Evolutionary conservation across 2,797 vertebrate genomes (phyloP).

Genomic region (Calcarius lapponicus): DNA sequence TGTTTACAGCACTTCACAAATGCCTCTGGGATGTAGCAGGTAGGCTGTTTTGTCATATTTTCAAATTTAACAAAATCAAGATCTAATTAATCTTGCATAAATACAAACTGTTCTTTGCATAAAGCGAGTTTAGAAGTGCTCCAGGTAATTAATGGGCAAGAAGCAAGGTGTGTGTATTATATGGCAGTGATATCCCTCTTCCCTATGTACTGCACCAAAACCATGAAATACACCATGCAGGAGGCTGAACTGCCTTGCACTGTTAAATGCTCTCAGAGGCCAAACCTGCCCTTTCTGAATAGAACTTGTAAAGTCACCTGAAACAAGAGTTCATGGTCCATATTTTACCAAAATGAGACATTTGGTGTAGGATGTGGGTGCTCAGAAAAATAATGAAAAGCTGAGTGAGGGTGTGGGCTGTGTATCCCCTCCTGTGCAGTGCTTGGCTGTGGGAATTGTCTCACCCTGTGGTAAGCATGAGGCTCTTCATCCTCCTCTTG

Average conservation of each 20-base stretch:
- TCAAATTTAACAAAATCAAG: not conserved
- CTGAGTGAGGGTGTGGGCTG: not conserved
- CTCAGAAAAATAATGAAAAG: not conserved
- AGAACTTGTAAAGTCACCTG: not conserved
- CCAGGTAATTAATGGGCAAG: not conserved
- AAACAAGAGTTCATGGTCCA: not conserved
- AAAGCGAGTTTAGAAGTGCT: not conserved
- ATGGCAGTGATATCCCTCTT: not conserved
- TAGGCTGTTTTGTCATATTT: not conserved
- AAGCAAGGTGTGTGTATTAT: not conserved
- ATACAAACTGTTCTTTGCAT: not conserved
- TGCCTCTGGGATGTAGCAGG: not conserved
- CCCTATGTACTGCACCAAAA: not conserved
- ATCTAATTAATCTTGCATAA: not conserved
- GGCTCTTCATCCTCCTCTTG: not conserved
- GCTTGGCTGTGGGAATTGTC: not conserved
- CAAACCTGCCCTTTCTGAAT: not conserved
- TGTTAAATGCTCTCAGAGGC: not conserved
- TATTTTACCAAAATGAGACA: not conserved
- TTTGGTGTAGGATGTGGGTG: not conserved
- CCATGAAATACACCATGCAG: accelerated
- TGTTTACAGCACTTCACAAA: not conserved
- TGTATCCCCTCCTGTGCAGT: not conserved
- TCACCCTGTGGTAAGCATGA: not conserved
- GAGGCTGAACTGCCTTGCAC: not conserved